Evolutionary conservation across 2,797 vertebrate species (phyloP).

Genomic region (Pempheris klunzingeri): DNA sequence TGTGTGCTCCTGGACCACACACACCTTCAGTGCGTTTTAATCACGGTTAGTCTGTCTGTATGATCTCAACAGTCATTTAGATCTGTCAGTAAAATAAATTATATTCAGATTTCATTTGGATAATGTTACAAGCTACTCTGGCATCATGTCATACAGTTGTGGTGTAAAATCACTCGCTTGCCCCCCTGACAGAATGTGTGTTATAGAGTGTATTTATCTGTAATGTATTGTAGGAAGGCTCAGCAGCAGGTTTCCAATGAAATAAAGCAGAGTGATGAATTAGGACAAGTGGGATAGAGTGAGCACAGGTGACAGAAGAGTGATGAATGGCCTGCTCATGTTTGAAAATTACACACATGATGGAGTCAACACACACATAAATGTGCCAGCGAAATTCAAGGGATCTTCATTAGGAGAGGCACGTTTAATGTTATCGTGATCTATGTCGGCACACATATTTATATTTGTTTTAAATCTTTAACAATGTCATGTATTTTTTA

Average conservation of each 20-base stretch:
- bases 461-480: background rate
- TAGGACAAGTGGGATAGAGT: conserved; percentile 50
- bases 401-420: background rate
- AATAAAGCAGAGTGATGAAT: conserved; percentile 65
- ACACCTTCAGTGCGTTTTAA: background rate
- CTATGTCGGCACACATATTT: background rate
- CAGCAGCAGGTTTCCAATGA: conserved; percentile 46
- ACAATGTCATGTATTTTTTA: background rate
- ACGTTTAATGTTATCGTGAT: background rate
- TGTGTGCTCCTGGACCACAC: too few species aligned
- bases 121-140: conserved; percentile 18
- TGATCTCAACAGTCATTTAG: conserved; percentile 3
- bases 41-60: background rate
- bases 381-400: background rate
- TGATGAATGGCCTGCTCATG: conserved; percentile 69
- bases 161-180: conserved; percentile 8
- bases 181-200: conserved; percentile 21
- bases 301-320: conserved; percentile 46
- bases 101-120: conserved; percentile 22
- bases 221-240: conserved; percentile 6
- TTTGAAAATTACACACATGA: conserved; percentile 51
- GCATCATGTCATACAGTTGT: background rate
- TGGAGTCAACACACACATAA: background rate
- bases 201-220: conserved; percentile 44
- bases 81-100: conserved; percentile 2